Percentiles rank a stretch among this genome's conserved stretches.
Evolutionary conservation across 2,888 invertebrate species (phyloP).

Genomic region (Papilio protenor): DNA sequence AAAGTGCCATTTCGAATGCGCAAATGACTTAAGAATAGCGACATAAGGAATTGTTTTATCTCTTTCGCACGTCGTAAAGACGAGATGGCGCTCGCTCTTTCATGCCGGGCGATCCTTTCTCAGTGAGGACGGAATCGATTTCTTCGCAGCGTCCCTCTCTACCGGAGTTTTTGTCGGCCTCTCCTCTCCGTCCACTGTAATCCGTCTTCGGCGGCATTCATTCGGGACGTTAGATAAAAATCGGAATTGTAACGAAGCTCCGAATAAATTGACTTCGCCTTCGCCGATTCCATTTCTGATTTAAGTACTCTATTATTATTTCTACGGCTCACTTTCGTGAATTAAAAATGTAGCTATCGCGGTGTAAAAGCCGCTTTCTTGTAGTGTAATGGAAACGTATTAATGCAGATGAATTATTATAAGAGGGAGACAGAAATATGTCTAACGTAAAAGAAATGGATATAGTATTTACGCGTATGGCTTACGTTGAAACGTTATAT

Average conservation of each 20-base stretch:
- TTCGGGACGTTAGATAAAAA: slow-evolving; percentile 77
- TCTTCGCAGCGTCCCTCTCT: slow-evolving; percentile 78
- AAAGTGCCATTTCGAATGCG: slow-evolving; percentile 78
- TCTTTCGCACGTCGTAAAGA: slow-evolving; percentile 82
- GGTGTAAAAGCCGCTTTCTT: slow-evolving; percentile 67
- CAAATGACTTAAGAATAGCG: slow-evolving; percentile 81
- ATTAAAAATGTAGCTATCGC: slow-evolving; percentile 52
- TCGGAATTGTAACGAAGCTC: slow-evolving; percentile 74
- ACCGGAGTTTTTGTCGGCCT: slow-evolving; percentile 72
- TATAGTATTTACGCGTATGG: slow-evolving; percentile 60
- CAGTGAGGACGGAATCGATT: slow-evolving; percentile 78
- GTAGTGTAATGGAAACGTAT: slow-evolving; percentile 82
- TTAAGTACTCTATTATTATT: slow-evolving; percentile 67
- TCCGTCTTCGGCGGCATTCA: slow-evolving; percentile 79
- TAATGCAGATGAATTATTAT: slow-evolving; percentile 76
- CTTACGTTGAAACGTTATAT: slow-evolving; percentile 72
- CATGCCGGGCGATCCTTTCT: slow-evolving; percentile 69
- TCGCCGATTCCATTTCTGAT: slow-evolving; percentile 68
- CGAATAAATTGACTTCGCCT: slow-evolving; percentile 73
- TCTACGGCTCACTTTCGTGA: slow-evolving; percentile 55
- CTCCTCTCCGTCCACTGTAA: slow-evolving; percentile 69
- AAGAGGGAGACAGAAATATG: slow-evolving; percentile 70
- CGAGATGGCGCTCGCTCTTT: slow-evolving; percentile 72
- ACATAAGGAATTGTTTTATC: slow-evolving; percentile 83
- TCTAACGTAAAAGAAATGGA: slow-evolving; percentile 70